A percentile compares a stretch with the other conserved stretches of the same genome.
Evolutionary conservation across 2,797 vertebrate species (phyloP).

Genomic region (Clarias pachynema): DNA sequence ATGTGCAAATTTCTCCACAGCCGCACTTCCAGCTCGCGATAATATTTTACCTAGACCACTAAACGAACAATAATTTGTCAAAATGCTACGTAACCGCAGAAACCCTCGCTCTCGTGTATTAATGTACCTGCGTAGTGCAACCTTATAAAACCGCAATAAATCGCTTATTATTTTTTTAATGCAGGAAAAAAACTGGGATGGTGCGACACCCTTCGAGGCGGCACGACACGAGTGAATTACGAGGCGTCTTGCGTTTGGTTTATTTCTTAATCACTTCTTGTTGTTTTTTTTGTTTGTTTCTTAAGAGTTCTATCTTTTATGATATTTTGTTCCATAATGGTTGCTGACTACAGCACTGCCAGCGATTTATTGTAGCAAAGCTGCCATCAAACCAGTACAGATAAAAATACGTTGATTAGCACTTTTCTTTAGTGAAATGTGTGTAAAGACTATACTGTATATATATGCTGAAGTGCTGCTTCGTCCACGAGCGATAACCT

Average conservation of each 20-base stretch:
- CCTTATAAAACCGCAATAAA: background rate
- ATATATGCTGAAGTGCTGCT: background rate
- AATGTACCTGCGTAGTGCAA: background rate
- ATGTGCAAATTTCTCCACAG: background rate
- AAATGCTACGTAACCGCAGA: background rate
- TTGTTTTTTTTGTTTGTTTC: no score
- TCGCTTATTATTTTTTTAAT: background rate
- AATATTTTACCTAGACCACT: no score
- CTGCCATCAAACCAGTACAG: no score
- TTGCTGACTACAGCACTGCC: no score
- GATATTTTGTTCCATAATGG: no score
- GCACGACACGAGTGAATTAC: background rate
- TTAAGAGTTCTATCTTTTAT: no score
- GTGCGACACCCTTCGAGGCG: background rate
- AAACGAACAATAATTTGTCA: no score
- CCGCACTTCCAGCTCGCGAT: background rate
- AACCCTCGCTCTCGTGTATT: background rate
- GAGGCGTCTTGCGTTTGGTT: background rate
- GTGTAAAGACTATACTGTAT: no score
- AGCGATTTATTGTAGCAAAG: no score
- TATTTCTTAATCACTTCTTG: background rate
- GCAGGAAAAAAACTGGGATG: background rate
- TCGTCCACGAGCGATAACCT: background rate
- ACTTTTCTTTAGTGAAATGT: no score
- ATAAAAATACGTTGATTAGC: no score